Evolutionary conservation across 1,140 invertebrate genomes (phyloP).

Genomic region (Drosophila tsacasi): DNA sequence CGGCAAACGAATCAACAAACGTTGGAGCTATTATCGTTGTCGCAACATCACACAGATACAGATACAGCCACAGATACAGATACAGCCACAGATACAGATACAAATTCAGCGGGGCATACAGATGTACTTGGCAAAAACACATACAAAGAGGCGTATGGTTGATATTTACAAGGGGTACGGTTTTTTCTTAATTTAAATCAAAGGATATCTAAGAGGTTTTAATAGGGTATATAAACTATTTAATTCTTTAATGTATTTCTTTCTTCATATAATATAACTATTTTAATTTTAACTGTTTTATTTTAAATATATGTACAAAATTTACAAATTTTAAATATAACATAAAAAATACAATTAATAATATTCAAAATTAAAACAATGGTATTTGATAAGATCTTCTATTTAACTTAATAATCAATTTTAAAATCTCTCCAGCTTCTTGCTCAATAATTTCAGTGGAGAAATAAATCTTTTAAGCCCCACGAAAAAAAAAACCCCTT

Average conservation of each 20-base stretch:
- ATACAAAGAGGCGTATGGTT: background rate
- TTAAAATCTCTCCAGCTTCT: background rate
- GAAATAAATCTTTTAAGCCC: background rate
- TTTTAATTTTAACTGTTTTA: background rate
- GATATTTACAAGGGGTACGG: background rate
- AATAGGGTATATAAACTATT: too few species aligned
- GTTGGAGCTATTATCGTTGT: slow-evolving; percentile 95
- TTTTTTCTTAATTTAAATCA: background rate
- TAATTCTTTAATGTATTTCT: too few species aligned
- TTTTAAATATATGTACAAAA: background rate
- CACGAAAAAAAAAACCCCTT: background rate
- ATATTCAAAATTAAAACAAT: background rate
- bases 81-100: slow-evolving; percentile 29
- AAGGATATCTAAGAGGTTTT: background rate
- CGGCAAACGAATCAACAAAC: slow-evolving; percentile 93
- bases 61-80: slow-evolving; percentile 24
- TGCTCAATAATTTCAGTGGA: background rate
- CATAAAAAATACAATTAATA: background rate
- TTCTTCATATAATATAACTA: background rate
- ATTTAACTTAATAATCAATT: too few species aligned
- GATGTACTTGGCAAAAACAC: slow-evolving; percentile 2
- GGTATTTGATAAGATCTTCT: too few species aligned
- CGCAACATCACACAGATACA: slow-evolving; percentile 90
- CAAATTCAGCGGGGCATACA: slow-evolving; percentile 9
- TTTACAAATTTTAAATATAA: too few species aligned